A percentile compares a stretch with the other conserved stretches of the same genome.
These are phyloP conservation scores for Drosophila subpulchrella DNA, from an alignment of 1,140 invertebrate genomes.

Conservation along the genomic window DNA sequence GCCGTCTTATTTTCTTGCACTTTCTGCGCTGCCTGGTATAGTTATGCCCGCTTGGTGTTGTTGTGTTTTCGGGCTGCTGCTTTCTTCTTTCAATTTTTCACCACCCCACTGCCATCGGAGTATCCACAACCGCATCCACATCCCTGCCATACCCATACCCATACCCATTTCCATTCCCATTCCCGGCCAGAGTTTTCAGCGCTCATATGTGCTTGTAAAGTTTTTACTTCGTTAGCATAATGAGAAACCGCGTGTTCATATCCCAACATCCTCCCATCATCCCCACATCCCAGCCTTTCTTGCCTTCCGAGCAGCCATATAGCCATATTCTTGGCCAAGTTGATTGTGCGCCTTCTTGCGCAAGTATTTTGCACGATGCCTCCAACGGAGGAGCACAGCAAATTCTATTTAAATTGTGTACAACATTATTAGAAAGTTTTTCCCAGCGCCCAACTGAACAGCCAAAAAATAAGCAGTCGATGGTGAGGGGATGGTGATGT, in stretches of 20 bases:
- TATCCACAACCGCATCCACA: neutral
- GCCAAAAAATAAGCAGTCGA: slow-evolving; percentile 16
- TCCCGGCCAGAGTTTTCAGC: slow-evolving; percentile 22
- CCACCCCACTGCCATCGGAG: slow-evolving; percentile 17
- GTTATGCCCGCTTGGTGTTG: slow-evolving; percentile 40
- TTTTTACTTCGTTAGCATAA: slow-evolving; percentile 84
- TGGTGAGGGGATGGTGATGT: neutral
- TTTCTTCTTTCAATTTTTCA: slow-evolving; percentile 63
- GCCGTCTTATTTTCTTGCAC: slow-evolving; percentile 49
- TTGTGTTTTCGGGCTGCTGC: slow-evolving; percentile 67
- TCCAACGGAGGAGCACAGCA: slow-evolving; percentile 43
- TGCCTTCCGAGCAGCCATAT: slow-evolving; percentile 20
- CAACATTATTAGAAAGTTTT: slow-evolving; percentile 84
- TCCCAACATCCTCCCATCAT: slow-evolving; percentile 39
- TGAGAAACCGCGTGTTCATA: slow-evolving; percentile 83
- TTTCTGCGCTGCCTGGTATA: slow-evolving; percentile 31
- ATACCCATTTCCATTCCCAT: neutral
- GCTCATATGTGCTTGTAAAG: slow-evolving; percentile 82
- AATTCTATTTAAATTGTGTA: slow-evolving; percentile 84
- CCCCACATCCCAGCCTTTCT: slow-evolving; percentile 3
- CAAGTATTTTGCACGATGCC: slow-evolving; percentile 67
- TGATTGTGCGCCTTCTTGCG: slow-evolving; percentile 67
- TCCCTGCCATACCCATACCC: slow-evolving; percentile 10
- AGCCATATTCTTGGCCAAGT: slow-evolving; percentile 62
- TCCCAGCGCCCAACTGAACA: slow-evolving; percentile 20